Base-by-base conservation (phyloP, 2,888 invertebrate species). In the Charanyca ferruginea region DNA sequence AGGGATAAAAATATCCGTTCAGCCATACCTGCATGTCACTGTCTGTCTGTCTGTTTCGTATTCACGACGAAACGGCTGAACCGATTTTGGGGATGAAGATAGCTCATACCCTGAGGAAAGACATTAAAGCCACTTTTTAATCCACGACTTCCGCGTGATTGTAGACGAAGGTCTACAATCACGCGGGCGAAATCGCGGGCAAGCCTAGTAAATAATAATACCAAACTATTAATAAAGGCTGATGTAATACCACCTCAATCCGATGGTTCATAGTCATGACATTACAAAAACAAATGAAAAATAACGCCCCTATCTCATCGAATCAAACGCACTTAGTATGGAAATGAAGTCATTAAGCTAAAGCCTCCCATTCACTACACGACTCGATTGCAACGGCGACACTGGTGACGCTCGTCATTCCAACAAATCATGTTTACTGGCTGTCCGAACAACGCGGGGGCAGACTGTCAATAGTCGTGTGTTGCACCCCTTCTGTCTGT, bases 361-460 rank as follows among this genome's bases (percentile, higher is more conserved):
- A 84, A 77, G 57, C 73, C 67, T 51, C 47, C 73, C 58, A 72
- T 82, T 80, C 58, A 83, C 62, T 65, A 49, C 42, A 42, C 49
- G 80, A 66, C 59, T 66, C 67, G 53, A 73, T 67, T 71, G 72
- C 57, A 38, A 23, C 65, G 63, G 67, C 52, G 63, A 66, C 78
- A 51, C 42, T 61, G 66, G 76, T 69, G 84, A 73, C 45, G 66
- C 65, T 74, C 75, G 84, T 83, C 85, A 85, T 85, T 86, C 80
- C 81, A 86, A 86, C 88, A 88, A 90, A 90, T 90, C 89, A 89
- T 90, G 87, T 90, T 89, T 88, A 81, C 87, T 73, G 80, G 80
- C 81, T 80, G 84, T 80, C 85, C 80, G 82, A 77, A 84, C 85
- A 85, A 85, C 85, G 77, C 69, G 54, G 71, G 81, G 82, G 68